A percentile compares a stretch with the other conserved stretches of the same genome.
These are phyloP conservation scores for Drosophila kepulauana DNA, from an alignment of 1,140 invertebrate species.

Conservation along the genomic window DNA sequence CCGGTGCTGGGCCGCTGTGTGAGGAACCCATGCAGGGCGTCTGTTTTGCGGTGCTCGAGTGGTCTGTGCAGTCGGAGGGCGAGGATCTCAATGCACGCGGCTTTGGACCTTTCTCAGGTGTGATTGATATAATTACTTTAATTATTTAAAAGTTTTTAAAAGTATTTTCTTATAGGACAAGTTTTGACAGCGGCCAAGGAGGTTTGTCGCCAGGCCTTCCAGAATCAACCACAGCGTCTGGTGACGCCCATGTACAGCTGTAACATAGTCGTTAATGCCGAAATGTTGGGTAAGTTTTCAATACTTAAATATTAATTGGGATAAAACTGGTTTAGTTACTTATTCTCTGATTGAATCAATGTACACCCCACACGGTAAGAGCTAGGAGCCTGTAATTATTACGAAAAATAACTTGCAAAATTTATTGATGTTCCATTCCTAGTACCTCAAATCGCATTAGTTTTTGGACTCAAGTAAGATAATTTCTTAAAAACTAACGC, in stretches of 20 bases:
- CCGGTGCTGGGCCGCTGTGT: conserved; percentile 95
- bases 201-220: conserved; percentile 94
- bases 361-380: no score
- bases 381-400: no score
- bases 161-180: conserved; percentile 88
- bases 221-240: conserved; percentile 94
- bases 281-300: conserved; percentile 93
- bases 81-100: conserved; percentile 85
- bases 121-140: not conserved
- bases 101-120: conserved; percentile 87
- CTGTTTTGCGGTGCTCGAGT: conserved; percentile 94
- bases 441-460: no score
- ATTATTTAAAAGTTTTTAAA: not conserved
- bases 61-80: conserved; percentile 87
- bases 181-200: conserved; percentile 96
- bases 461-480: no score
- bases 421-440: fast-evolving
- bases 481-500: no score
- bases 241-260: conserved; percentile 99
- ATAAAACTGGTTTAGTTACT: not conserved
- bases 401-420: no score
- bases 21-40: conserved; percentile 98
- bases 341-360: no score
- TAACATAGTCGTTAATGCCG: conserved; percentile 95
- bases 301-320: not conserved